Conservation (phyloP, 2,888 invertebrate genomes). For the Caenorhabditis doughertyi region DNA sequence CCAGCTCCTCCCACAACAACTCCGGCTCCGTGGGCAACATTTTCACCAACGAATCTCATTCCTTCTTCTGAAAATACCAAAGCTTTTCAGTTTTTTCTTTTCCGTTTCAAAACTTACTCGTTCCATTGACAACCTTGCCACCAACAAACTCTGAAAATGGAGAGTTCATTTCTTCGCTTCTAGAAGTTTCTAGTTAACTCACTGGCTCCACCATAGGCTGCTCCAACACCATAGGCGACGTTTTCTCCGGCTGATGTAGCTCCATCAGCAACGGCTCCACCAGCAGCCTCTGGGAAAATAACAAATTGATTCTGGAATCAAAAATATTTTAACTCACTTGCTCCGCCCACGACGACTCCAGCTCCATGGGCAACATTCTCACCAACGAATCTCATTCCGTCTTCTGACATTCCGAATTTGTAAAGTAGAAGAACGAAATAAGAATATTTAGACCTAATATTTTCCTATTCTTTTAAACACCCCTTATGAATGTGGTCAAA, state of each 20-base stretch:
- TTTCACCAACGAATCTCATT: constrained; percentile 14
- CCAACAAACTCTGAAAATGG: constrained; percentile 34
- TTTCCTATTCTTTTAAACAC: neutral
- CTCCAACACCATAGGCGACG: constrained; percentile 25
- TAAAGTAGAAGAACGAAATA: neutral
- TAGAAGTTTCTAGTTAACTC: no score
- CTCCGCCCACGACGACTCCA: constrained; percentile 2
- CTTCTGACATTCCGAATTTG: constrained; percentile 1
- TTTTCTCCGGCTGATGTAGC: constrained; percentile 18
- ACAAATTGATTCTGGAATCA: neutral
- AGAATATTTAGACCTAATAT: no score
- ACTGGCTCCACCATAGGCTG: constrained; percentile 41
- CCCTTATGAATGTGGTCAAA: neutral
- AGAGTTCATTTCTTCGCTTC: no score
- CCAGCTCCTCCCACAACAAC: constrained; percentile 46
- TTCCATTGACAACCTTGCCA: constrained; percentile 43
- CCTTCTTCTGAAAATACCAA: constrained; percentile 5
- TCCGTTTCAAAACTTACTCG: constrained; percentile 11
- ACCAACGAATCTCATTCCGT: constrained; percentile 21
- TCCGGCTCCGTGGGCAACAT: constrained; percentile 42
- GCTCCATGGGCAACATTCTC: constrained; percentile 38
- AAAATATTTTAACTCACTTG: constrained; percentile 20
- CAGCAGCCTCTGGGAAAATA: neutral
- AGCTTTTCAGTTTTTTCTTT: neutral
- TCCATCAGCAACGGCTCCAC: constrained; percentile 21